Evolutionary conservation across 2,113 vertebrate species (phyloP), one percentile per base, ranked within the genome.

Genomic region (Alethe castanea): DNA sequence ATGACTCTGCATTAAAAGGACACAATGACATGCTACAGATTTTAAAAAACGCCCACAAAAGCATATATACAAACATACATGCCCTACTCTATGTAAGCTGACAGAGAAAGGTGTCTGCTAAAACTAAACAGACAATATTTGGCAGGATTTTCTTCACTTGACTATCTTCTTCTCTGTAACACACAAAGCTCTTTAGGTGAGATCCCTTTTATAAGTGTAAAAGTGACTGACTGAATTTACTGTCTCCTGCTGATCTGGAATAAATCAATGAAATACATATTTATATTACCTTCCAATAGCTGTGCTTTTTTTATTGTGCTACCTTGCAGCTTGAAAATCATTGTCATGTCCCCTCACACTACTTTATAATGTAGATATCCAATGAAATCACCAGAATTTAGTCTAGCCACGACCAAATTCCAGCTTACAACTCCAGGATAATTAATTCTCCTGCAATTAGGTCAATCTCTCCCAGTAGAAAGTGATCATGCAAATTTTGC

Each of bases 261-360:
- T 89, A 94, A 95, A 97, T 95, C 72, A 89, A 76, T 94, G 64
- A 83, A 74, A 86, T 81, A 65, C 31, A 89, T 8, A 66, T 93
- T 73, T 91, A 29, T 78, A 66, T 66, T 83, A 42, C 38, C 11
- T 85, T 76, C 23, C 47, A 26, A 42, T 53, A 19, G 19, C 65
- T 81, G 31, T 42, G 11, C 29, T 64, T 69, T 53, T 52, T 69
- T 38, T 69, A 44, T 14, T 85, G 19, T 19, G n/a, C 38, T 53
- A 8, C 40, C 61, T 53, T 19, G 22, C 7, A 72, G 9, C 44
- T 26, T 65, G 6, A 85, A 29, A 87, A 23, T 66, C 61, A 70
- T 81, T 69, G 24, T 19, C 31, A 72, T 11, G 6, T 9, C 7
- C 31, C 5, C 13, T 87, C 54, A 65, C 6, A 60, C 1, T 9